phyloP scores from a whole-genome alignment of 2,888 invertebrate species.

The Synanthedon formicaeformis region DNA sequence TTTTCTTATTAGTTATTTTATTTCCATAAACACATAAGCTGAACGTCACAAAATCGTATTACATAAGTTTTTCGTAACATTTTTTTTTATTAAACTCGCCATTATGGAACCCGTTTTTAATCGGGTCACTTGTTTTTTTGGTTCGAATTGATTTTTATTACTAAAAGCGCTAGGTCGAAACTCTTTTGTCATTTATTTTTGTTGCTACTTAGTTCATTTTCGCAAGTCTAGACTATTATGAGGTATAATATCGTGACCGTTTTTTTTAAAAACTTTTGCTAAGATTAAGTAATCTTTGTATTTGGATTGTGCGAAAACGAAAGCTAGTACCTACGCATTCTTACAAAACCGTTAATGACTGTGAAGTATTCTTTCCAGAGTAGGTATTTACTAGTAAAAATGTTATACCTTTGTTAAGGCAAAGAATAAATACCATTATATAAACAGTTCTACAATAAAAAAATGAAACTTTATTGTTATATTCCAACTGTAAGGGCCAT shows the following conservation, averaged over 20 bases:
- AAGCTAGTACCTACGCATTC: background rate
- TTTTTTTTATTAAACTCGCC: background rate
- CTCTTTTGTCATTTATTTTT: background rate
- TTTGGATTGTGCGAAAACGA: background rate
- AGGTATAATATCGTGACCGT: background rate
- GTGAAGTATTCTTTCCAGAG: too few relatives aligned
- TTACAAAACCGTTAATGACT: background rate
- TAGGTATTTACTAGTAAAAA: too few relatives aligned
- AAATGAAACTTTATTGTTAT: too few relatives aligned
- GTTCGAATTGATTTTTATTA: background rate
- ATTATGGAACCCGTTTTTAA: background rate
- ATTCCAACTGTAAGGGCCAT: too few relatives aligned
- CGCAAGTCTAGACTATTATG: background rate
- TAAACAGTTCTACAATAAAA: too few relatives aligned
- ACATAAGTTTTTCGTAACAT: conserved; percentile 1
- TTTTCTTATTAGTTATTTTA: background rate
- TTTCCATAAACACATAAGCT: background rate
- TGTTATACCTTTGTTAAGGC: too few relatives aligned
- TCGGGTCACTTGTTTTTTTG: background rate
- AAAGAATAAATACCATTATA: too few relatives aligned
- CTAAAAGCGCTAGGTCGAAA: background rate
- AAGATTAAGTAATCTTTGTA: background rate
- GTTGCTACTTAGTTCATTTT: background rate
- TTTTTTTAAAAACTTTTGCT: background rate
- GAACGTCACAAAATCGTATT: background rate